phyloP scores from a whole-genome alignment of 2,888 invertebrate species.

The Labia minor region DNA sequence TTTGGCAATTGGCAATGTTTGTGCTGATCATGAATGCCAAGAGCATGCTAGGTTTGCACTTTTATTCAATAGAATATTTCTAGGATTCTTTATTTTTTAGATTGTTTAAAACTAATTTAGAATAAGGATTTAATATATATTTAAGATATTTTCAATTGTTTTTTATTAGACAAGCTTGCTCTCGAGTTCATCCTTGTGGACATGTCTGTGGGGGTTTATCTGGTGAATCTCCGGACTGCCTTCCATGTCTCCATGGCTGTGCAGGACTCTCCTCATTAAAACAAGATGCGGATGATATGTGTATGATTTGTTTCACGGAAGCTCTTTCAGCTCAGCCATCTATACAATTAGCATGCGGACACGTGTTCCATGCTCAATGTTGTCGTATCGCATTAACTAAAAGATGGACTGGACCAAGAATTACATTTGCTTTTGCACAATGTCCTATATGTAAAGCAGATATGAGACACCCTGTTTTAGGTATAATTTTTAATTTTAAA shows the following conservation, averaged over 20 bases:
- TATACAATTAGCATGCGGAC: conserved; percentile 85
- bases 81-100: neutral
- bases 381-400: conserved; percentile 71
- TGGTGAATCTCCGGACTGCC: conserved; percentile 61
- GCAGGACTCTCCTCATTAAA: conserved; percentile 47
- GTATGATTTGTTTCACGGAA: conserved; percentile 98
- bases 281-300: conserved; percentile 98
- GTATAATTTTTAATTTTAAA: neutral
- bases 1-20: conserved; percentile 84
- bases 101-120: neutral
- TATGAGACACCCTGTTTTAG: conserved; percentile 15
- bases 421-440: conserved; percentile 88
- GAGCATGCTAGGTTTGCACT: conserved; percentile 33
- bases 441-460: conserved; percentile 93
- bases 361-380: conserved; percentile 92
- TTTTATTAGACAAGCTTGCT: conserved; percentile 57
- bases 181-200: conserved; percentile 70
- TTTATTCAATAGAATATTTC: neutral
- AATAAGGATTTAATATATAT: conserved; percentile 14
- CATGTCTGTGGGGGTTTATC: conserved; percentile 91
- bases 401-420: conserved; percentile 89
- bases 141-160: neutral
- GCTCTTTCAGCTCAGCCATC: conserved; percentile 91
- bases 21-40: conserved; percentile 88
- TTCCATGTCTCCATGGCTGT: conserved; percentile 87